A percentile compares a stretch with the other conserved stretches of the same genome.
These are phyloP conservation scores for Platycheirus rosarum DNA, from an alignment of 2,888 invertebrate species.

Conservation along the genomic window DNA sequence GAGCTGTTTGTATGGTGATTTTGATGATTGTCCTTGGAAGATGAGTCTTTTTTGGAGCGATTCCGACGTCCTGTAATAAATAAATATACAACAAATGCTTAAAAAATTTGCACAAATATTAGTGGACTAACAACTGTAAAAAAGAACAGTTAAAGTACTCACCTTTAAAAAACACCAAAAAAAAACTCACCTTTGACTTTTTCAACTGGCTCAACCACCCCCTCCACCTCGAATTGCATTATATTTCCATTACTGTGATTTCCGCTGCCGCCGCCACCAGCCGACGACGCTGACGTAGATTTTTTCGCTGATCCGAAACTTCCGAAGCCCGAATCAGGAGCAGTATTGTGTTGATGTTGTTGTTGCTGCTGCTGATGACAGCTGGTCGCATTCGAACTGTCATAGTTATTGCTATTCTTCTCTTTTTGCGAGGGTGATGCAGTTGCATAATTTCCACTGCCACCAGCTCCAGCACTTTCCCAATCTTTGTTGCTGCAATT, in stretches of 20 bases:
- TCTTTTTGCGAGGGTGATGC: conserved; percentile 61
- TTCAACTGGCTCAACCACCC: conserved; percentile 79
- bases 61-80: conserved; percentile 80
- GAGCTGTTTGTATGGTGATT: conserved; percentile 76
- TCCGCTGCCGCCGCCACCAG: conserved; percentile 10
- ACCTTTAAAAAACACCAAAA: not conserved
- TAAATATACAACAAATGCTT: no score
- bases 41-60: conserved; percentile 81
- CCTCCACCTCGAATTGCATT: conserved; percentile 80
- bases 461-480: conserved; percentile 52
- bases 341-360: conserved; percentile 31
- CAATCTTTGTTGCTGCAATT: conserved; percentile 59
- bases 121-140: not conserved
- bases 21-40: conserved; percentile 82
- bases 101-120: no score
- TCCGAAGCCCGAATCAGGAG: conserved; percentile 42
- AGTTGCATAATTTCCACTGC: conserved; percentile 74
- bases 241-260: conserved; percentile 79
- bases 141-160: not conserved
- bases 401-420: conserved; percentile 75
- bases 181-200: conserved; percentile 78
- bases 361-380: conserved; percentile 78
- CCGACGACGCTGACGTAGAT: conserved; percentile 62
- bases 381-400: conserved; percentile 75
- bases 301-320: conserved; percentile 72